Percentiles rank a stretch among this genome's conserved stretches.
phyloP scores from a whole-genome alignment of 2,888 invertebrate species.

The Leptodirus hochenwartii region DNA sequence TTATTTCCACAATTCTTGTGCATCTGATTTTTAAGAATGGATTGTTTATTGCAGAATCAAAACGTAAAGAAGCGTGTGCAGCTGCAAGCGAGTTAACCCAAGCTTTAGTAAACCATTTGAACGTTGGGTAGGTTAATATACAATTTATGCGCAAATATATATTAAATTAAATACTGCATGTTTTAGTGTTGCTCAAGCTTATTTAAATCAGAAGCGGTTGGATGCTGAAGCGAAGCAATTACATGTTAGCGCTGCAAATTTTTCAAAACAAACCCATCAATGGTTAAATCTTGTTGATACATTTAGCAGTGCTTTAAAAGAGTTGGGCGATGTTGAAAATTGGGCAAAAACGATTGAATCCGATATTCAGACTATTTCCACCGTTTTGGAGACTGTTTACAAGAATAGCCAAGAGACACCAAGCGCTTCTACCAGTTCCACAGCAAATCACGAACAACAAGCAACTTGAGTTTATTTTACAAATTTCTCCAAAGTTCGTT shows the following conservation, averaged over 20 bases:
- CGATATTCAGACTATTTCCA: slow-evolving; percentile 84
- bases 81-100: slow-evolving; percentile 88
- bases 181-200: slow-evolving; percentile 89
- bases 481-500: no score
- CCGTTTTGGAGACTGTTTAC: slow-evolving; percentile 85
- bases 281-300: slow-evolving; percentile 88
- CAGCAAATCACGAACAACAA: neutral
- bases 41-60: slow-evolving; percentile 48
- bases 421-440: neutral
- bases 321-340: slow-evolving; percentile 96
- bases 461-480: no score
- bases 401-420: slow-evolving; percentile 40
- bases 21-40: slow-evolving; percentile 4
- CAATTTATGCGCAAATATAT: slow-evolving; percentile 7
- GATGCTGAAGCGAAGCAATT: slow-evolving; percentile 95
- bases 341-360: slow-evolving; percentile 95
- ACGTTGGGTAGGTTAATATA: slow-evolving; percentile 64
- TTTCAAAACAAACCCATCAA: slow-evolving; percentile 91
- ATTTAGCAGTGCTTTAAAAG: slow-evolving; percentile 76
- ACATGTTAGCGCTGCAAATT: slow-evolving; percentile 83
- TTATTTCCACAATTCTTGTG: slow-evolving; percentile 2
- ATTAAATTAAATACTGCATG: slow-evolving; percentile 3
- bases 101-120: slow-evolving; percentile 87
- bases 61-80: slow-evolving; percentile 81
- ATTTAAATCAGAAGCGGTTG: slow-evolving; percentile 91